Evolutionary conservation across 2,888 invertebrate species (phyloP), one percentile per base, ranked within the genome.

Genomic region (Leptopilina drosophilae): DNA sequence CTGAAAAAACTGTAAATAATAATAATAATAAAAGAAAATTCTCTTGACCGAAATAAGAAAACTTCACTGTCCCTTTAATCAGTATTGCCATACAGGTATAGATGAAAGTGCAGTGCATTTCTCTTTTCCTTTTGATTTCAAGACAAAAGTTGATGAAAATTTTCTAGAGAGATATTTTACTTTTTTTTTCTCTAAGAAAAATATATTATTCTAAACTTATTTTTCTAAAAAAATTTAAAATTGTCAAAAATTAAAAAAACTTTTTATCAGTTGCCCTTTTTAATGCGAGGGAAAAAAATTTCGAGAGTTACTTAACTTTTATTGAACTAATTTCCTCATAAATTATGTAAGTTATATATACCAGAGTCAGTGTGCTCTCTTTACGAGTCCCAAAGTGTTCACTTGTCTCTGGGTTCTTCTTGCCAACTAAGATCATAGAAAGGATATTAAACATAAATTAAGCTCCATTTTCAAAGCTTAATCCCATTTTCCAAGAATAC

Each of bases 401-500:
- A 15, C 49, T 53, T 15, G 67, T 49, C 67, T 49, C 14, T 40
- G 26, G 49, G 42, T 49, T 42, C 49, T 69, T 69, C 49, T 49
- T 42, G 26, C 8, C 49, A 26, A 67, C 46, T 12, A 49, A 49
- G 49, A 69, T 49, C 49, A 69, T 49, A 53, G 14, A 49, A 14
- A 46, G 15, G 26, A 53, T 69, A 69, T 49, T 69, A 20, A 20
- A 69, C 46, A 69, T 49, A 26, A 69, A 69, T 26, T 49, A 49
- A 49, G 67, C 62, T 69, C 49, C 26, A 6, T 26, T 53, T 69
- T 69, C 26, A 69, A 53, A 69, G 20, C 26, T 69, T 69, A 26
- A 69, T 69, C 49, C 20, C 26, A 69, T 69, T 69, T 69, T 26
- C 3, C 67, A 69, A 69, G 49, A 11, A 67, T 62, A 62, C 62